A percentile compares a stretch with the other conserved stretches of the same genome.
These are phyloP conservation scores for Echinops telfairi DNA, from an alignment of 2,113 vertebrate species.

Conservation along the genomic window DNA sequence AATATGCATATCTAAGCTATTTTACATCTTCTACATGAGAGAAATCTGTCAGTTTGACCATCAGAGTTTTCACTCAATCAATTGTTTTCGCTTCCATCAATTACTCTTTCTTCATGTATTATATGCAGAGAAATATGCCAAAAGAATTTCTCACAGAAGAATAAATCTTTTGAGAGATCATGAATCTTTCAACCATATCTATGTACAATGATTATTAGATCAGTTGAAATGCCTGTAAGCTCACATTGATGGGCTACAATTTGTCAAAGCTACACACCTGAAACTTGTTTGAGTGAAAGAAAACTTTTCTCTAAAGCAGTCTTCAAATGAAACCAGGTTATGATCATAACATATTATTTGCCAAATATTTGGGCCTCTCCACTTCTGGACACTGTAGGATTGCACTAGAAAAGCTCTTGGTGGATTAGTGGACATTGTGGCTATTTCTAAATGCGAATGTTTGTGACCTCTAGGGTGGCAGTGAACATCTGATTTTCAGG, in stretches of 20 bases:
- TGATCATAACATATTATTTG: conserved; percentile 22
- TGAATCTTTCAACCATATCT: conserved; percentile 74
- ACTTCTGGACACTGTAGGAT: background rate
- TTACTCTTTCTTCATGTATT: conserved; percentile 70
- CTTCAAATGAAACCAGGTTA: background rate
- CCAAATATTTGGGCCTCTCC: background rate
- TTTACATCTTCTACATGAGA: conserved; percentile 53
- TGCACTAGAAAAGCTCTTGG: background rate
- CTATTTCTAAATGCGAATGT: background rate
- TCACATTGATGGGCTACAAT: conserved; percentile 65
- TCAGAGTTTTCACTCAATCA: conserved; percentile 67
- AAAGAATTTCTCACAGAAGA: conserved; percentile 83
- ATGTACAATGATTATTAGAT: conserved; percentile 77
- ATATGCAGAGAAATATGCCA: conserved; percentile 80
- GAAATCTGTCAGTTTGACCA: conserved; percentile 80
- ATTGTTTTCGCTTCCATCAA: conserved; percentile 74
- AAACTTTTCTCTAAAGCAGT: conserved; percentile 68
- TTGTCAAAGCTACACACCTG: conserved; percentile 52
- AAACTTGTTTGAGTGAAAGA: conserved; percentile 73
- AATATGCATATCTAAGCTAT: conserved; percentile 49
- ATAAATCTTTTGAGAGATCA: conserved; percentile 81
- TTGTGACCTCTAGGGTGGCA: background rate
- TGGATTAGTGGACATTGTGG: background rate
- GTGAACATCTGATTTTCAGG: background rate
- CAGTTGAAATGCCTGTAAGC: conserved; percentile 70